A percentile compares a stretch with the other conserved stretches of the same genome.
Evolutionary conservation across 1,140 invertebrate species (phyloP).

Genomic region (Oncopodura yosiiana): DNA sequence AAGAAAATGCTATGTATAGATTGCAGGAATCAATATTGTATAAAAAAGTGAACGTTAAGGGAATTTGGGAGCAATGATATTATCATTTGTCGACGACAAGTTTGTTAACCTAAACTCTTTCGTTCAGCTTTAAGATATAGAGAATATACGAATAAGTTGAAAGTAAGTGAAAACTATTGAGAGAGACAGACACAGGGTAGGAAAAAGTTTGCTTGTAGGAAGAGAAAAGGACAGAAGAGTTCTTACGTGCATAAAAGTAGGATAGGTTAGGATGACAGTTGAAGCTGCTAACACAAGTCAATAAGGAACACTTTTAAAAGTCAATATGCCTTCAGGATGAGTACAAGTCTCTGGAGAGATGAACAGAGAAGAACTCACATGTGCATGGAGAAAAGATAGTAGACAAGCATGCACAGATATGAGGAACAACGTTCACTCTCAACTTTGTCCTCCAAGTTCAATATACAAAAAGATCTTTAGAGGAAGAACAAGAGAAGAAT

Average conservation of each 20-base stretch:
- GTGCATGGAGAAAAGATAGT: background rate
- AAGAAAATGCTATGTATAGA: no score
- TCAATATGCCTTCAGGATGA: constrained; percentile 33
- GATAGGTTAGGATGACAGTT: constrained; percentile 9
- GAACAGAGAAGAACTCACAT: background rate
- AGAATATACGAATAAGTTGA: background rate
- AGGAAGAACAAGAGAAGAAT: constrained; percentile 23
- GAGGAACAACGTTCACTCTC: constrained; percentile 16
- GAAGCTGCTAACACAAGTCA: constrained; percentile 10
- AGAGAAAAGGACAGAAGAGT: constrained; percentile 4
- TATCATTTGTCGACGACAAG: no score
- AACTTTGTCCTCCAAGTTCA: constrained; percentile 2
- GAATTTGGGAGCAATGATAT: no score
- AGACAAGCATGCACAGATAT: background rate
- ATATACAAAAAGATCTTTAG: no score
- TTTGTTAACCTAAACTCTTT: no score
- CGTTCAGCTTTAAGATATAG: no score
- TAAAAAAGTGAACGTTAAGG: no score
- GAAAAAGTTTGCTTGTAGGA: background rate
- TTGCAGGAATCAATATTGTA: no score
- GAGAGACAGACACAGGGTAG: background rate
- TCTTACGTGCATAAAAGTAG: constrained; percentile 12
- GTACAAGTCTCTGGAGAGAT: constrained; percentile 9
- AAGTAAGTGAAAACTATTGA: background rate
- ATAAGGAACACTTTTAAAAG: constrained; percentile 31